Conservation (phyloP, 2,113 vertebrate species). For the Dascyllus trimaculatus region DNA sequence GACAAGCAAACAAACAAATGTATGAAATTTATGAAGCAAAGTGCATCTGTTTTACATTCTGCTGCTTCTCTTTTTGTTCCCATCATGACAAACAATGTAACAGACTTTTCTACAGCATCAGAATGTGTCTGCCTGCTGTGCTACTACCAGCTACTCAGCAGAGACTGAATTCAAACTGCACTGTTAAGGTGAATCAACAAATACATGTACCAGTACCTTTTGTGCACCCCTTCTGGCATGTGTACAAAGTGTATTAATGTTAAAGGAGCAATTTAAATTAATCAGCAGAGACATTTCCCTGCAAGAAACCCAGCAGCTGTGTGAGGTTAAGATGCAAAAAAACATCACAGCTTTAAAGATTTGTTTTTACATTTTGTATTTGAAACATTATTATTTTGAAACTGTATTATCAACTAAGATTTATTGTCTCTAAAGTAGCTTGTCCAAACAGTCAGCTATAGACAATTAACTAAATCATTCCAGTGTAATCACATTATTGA, state of each 20-base stretch:
- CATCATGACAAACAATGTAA: not conserved
- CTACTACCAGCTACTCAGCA: not conserved
- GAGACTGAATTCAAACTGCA: conserved; percentile 16
- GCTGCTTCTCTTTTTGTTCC: conserved; percentile 27
- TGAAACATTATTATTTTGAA: not conserved
- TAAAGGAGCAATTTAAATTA: no score
- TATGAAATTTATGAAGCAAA: conserved; percentile 36
- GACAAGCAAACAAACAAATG: conserved; percentile 50
- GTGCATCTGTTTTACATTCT: conserved; percentile 34
- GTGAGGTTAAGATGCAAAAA: no score
- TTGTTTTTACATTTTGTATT: no score
- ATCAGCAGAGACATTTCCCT: no score
- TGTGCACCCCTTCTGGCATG: not conserved
- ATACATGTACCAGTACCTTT: not conserved
- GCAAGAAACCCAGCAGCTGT: no score
- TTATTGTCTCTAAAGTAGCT: not conserved
- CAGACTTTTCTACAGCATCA: conserved; percentile 11
- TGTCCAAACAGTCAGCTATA: not conserved
- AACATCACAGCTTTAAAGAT: no score
- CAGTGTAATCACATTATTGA: not conserved
- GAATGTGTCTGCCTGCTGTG: conserved; percentile 8
- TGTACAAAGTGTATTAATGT: no score
- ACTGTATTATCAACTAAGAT: no score
- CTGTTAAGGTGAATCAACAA: conserved; percentile 3
- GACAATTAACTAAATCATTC: not conserved